Evolutionary conservation across 53 echinoderm and acorn worm species (phyloP).

Genomic region (Patiria pectinifera): DNA sequence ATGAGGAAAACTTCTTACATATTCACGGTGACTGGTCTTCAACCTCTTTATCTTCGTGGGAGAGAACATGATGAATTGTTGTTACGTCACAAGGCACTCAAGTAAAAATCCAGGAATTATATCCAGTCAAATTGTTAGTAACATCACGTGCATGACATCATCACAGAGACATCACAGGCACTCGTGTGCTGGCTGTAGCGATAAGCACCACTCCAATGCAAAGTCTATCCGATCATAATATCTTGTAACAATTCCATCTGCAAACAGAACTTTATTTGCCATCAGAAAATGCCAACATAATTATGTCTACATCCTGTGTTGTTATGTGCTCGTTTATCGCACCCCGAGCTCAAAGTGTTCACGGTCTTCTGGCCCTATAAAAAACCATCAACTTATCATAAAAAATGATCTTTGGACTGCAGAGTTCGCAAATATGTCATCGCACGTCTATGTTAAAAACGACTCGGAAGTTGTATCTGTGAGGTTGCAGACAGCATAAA

Average conservation of each 20-base stretch:
- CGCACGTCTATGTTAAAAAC: not conserved
- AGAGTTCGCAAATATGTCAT: not conserved
- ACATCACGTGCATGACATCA: not conserved
- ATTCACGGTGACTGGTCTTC: constrained; percentile 56
- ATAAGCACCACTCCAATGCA: not conserved
- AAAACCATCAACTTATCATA: constrained; percentile 7
- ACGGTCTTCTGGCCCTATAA: not conserved
- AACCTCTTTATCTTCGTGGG: constrained; percentile 40
- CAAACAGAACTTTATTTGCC: not conserved
- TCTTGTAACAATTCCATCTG: constrained; percentile 7
- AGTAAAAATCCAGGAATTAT: not conserved
- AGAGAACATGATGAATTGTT: constrained; percentile 45
- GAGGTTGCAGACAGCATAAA: not conserved
- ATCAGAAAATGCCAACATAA: constrained; percentile 9
- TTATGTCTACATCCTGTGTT: not conserved
- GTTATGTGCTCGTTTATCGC: not conserved
- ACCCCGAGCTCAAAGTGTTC: not conserved
- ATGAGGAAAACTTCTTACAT: constrained; percentile 26
- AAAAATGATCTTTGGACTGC: constrained; percentile 42
- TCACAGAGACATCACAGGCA: constrained; percentile 1
- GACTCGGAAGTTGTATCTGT: not conserved
- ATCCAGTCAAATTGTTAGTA: not conserved
- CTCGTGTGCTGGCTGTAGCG: not conserved
- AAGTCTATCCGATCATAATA: not conserved
- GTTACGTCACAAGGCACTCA: constrained; percentile 30